phyloP scores from a whole-genome alignment of 2,113 vertebrate species.

The Etia nguti region DNA sequence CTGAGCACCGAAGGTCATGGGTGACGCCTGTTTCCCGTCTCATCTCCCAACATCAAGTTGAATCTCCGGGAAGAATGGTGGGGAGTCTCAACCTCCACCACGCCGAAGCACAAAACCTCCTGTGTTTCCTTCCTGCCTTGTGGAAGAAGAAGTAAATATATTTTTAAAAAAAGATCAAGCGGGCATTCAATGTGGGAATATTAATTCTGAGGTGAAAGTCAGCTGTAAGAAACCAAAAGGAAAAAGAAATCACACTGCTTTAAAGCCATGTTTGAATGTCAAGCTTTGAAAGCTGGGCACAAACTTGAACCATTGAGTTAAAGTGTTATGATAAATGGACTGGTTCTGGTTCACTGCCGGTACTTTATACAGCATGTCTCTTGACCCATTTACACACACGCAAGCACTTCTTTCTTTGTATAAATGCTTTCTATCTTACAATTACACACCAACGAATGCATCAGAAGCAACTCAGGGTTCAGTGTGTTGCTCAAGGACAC shows the following conservation, averaged over 20 bases:
- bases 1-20: slow-evolving; percentile 67
- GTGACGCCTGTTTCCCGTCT: slow-evolving; percentile 75
- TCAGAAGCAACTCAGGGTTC: neutral
- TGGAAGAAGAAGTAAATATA: neutral
- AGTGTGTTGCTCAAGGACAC: neutral
- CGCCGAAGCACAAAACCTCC: slow-evolving; percentile 52
- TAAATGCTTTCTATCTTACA: too few species aligned
- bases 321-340: neutral
- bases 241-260: neutral
- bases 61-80: slow-evolving; percentile 1
- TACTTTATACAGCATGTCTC: neutral
- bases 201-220: slow-evolving; percentile 46
- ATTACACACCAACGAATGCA: too few species aligned
- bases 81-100: slow-evolving; percentile 20
- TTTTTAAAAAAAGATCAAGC: slow-evolving; percentile 1
- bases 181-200: slow-evolving; percentile 26
- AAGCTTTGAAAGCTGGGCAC: neutral
- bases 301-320: neutral
- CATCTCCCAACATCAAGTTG: slow-evolving; percentile 67
- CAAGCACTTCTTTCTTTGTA: neutral
- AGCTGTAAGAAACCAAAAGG: neutral
- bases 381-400: neutral
- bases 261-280: slow-evolving; percentile 15
- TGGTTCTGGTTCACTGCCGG: neutral
- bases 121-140: slow-evolving; percentile 57